A percentile compares a stretch with the other conserved stretches of the same genome.
These are phyloP conservation scores for Meganola albula DNA, from an alignment of 2,888 invertebrate genomes.

Conservation along the genomic window DNA sequence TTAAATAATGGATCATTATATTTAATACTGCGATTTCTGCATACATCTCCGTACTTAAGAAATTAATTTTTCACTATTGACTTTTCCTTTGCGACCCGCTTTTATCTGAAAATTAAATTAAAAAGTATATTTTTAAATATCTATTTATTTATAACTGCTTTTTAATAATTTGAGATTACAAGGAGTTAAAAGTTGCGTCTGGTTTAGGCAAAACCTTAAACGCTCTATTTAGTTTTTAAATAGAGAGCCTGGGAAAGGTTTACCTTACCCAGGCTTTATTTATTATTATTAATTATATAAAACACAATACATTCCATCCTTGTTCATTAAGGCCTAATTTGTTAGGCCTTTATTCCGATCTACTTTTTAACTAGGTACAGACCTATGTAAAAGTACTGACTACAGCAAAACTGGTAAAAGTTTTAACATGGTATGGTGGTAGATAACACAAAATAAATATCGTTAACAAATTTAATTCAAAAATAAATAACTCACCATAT, in stretches of 20 bases:
- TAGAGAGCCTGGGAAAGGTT: conserved; percentile 16
- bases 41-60: background rate
- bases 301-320: conserved; percentile 15
- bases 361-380: conserved; percentile 15
- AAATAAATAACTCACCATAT: conserved; percentile 16
- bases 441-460: conserved; percentile 16
- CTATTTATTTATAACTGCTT: conserved; percentile 14
- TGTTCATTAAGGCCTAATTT: conserved; percentile 17
- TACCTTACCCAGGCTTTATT: conserved; percentile 15
- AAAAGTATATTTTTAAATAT: conserved; percentile 16
- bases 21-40: background rate
- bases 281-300: conserved; percentile 16
- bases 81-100: conserved; percentile 1
- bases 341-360: conserved; percentile 17
- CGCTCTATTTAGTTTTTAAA: conserved; percentile 15
- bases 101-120: conserved; percentile 15
- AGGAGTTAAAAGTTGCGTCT: conserved; percentile 17
- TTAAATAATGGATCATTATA: background rate
- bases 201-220: conserved; percentile 16
- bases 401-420: conserved; percentile 14
- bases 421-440: conserved; percentile 15
- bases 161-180: conserved; percentile 15
- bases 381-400: conserved; percentile 15
- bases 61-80: background rate
- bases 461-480: conserved; percentile 16